These are phyloP conservation scores for Bombus balteatus DNA, from an alignment of 1,140 invertebrate species.

Conservation along the genomic window DNA sequence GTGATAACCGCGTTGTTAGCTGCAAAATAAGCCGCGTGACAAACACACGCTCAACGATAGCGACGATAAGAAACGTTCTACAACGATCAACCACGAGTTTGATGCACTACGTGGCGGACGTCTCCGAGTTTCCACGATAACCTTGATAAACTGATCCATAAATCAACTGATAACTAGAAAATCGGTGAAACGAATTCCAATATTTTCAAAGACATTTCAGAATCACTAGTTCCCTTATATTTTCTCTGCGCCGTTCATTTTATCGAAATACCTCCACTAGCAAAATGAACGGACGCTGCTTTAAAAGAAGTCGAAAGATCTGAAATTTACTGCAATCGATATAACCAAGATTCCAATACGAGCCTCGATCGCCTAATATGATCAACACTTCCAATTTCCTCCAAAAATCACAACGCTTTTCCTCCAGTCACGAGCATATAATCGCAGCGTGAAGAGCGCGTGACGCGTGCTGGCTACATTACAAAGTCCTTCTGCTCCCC, in stretches of 20 bases:
- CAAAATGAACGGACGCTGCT: background rate
- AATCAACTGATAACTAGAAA: background rate
- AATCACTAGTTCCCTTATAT: background rate
- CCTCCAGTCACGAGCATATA: conserved; percentile 45
- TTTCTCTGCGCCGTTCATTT: background rate
- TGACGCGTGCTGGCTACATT: conserved; percentile 70
- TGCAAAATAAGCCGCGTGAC: conserved; percentile 28
- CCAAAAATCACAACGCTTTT: conserved; percentile 17
- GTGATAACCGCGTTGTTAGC: conserved; percentile 38
- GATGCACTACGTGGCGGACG: background rate
- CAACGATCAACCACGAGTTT: background rate
- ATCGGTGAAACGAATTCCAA: background rate
- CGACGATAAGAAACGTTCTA: conserved; percentile 42
- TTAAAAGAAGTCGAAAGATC: no score
- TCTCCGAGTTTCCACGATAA: conserved; percentile 1
- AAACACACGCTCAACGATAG: conserved; percentile 36
- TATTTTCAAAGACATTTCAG: background rate
- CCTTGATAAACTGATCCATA: background rate
- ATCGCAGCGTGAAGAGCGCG: conserved; percentile 64
- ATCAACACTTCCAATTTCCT: background rate
- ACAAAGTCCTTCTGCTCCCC: conserved; percentile 68
- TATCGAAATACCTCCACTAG: background rate
- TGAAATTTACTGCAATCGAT: background rate
- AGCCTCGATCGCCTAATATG: background rate
- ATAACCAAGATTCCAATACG: background rate